Evolutionary conservation across 2,113 vertebrate genomes (phyloP).

Genomic region (Bungarus multicinctus): DNA sequence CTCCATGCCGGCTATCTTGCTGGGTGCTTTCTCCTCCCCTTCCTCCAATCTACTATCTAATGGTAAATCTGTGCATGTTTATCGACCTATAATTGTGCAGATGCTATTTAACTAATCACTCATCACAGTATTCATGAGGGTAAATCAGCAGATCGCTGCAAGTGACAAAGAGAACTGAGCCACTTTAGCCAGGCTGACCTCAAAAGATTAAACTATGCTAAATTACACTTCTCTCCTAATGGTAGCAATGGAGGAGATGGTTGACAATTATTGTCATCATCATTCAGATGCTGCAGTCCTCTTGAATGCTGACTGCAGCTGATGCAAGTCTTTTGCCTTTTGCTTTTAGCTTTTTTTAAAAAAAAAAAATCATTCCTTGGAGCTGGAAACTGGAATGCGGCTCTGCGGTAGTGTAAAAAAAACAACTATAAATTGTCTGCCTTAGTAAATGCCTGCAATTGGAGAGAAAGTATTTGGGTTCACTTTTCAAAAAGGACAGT

Average conservation of each 20-base stretch:
- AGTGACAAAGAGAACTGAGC: constrained; percentile 64
- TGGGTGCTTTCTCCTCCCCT: neutral
- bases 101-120: constrained; percentile 77
- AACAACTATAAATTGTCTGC: neutral
- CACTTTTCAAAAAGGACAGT: neutral
- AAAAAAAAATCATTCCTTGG: neutral
- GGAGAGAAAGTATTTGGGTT: neutral
- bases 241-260: constrained; percentile 68
- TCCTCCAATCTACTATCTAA: constrained; percentile 69
- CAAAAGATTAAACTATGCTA: constrained; percentile 70
- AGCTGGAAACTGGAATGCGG: neutral
- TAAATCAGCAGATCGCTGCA: constrained; percentile 43
- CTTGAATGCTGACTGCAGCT: constrained; percentile 61
- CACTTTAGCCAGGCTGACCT: constrained; percentile 61
- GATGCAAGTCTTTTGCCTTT: neutral
- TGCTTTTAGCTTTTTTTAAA: no score
- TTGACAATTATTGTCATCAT: constrained; percentile 53
- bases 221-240: constrained; percentile 73
- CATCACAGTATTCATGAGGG: constrained; percentile 63
- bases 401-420: neutral
- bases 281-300: constrained; percentile 39
- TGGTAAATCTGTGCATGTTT: constrained; percentile 39
- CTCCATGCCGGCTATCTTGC: constrained; percentile 55
- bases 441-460: neutral
- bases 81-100: constrained; percentile 73